Percentiles rank a stretch among this genome's conserved stretches.
Evolutionary conservation across 2,888 invertebrate genomes (phyloP).

Genomic region (Caenorhabditis zanzibari): DNA sequence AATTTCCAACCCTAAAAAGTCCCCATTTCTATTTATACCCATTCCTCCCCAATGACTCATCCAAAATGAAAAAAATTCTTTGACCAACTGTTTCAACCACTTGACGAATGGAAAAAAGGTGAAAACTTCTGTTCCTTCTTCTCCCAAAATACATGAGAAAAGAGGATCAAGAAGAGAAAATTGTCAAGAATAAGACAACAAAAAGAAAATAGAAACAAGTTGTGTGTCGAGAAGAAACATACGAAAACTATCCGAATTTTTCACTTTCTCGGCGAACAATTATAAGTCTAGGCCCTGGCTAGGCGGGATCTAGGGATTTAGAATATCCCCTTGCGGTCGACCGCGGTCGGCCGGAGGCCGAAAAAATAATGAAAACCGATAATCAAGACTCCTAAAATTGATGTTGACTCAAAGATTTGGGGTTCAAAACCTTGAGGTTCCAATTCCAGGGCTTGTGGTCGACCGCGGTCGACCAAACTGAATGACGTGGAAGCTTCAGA

Average conservation of each 20-base stretch:
- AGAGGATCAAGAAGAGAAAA: constrained; percentile 13
- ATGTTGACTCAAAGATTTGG: too few species aligned
- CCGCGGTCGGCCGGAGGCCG: too few species aligned
- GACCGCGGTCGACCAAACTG: too few species aligned
- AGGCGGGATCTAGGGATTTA: background rate
- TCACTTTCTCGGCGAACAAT: background rate
- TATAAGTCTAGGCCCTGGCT: background rate
- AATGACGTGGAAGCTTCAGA: too few species aligned
- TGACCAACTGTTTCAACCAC: constrained; percentile 6
- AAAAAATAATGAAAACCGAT: too few species aligned
- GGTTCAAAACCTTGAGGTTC: too few species aligned
- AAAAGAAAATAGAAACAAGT: constrained; percentile 36
- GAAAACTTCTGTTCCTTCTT: background rate
- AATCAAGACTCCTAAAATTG: too few species aligned
- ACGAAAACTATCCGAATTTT: constrained; percentile 14
- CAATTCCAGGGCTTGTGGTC: too few species aligned
- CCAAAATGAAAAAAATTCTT: background rate
- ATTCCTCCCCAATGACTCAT: background rate
- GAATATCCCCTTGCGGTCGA: background rate
- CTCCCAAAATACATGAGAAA: background rate
- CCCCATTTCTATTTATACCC: background rate
- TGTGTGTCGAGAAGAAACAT: constrained; percentile 4
- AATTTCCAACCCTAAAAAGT: background rate
- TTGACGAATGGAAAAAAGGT: background rate
- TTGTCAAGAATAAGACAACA: background rate